Evolutionary conservation across 2,888 invertebrate genomes (phyloP).

Genomic region (Cerastoderma edule): DNA sequence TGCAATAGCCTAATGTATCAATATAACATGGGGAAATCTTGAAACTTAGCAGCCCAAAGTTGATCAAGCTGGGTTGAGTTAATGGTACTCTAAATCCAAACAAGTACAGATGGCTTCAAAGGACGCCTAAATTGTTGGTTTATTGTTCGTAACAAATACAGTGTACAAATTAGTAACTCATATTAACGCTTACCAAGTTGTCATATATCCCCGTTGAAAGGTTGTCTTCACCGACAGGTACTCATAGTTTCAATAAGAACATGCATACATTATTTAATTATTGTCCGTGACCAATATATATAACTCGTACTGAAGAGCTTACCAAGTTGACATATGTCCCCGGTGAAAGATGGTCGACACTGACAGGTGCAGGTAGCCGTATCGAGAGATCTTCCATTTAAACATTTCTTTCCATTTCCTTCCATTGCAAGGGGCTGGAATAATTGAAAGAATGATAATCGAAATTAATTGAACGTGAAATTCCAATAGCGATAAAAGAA

Average conservation of each 20-base stretch:
- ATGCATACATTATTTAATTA: not conserved
- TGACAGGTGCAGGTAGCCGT: conserved; percentile 65
- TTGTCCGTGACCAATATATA: not conserved
- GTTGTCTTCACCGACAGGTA: not conserved
- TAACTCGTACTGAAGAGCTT: conserved; percentile 11
- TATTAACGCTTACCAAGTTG: not conserved
- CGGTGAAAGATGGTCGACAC: conserved; percentile 64
- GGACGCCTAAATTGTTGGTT: not conserved
- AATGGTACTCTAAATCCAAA: not conserved
- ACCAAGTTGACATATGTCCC: conserved; percentile 69
- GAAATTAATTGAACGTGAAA: too few species aligned
- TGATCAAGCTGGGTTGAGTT: not conserved
- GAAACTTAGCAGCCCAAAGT: not conserved
- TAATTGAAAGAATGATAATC: not conserved
- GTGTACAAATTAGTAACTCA: not conserved
- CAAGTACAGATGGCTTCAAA: not conserved
- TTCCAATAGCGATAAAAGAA: too few species aligned
- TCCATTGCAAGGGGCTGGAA: conserved; percentile 68
- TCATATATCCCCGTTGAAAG: not conserved
- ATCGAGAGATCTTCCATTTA: conserved; percentile 69
- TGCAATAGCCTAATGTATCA: too few species aligned
- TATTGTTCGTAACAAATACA: not conserved
- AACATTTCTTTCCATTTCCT: conserved; percentile 69
- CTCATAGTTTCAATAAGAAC: not conserved
- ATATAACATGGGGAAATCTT: not conserved